phyloP scores from a whole-genome alignment of 2,797 vertebrate species.

The Morelia viridis region DNA sequence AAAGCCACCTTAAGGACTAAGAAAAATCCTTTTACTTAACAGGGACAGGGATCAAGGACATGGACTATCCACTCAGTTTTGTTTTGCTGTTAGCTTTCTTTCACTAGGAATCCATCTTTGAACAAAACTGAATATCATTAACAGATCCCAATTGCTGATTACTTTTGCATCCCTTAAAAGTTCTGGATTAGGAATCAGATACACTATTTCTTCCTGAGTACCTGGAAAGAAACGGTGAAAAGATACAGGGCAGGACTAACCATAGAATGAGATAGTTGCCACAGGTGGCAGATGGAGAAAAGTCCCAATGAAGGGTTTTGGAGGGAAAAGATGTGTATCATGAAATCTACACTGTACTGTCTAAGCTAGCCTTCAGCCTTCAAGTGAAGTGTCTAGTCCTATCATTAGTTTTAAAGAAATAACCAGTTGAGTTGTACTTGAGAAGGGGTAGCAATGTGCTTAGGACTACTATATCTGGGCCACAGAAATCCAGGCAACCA shows the following conservation, averaged over 20 bases:
- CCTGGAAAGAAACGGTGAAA: neutral
- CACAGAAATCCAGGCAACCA: neutral
- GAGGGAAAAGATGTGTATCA: neutral
- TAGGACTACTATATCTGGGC: neutral
- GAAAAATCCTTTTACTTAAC: neutral
- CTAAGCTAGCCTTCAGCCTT: neutral
- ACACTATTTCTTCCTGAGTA: neutral
- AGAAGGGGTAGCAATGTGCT: neutral
- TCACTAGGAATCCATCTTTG: neutral
- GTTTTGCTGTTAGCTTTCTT: neutral
- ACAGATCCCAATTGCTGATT: neutral
- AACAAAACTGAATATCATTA: neutral
- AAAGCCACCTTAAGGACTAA: neutral
- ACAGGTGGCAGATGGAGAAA: neutral
- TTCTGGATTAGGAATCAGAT: neutral
- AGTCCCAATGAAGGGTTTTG: neutral
- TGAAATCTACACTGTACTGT: neutral
- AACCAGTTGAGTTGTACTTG: neutral
- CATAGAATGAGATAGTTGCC: neutral
- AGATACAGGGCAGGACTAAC: neutral
- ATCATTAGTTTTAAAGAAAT: neutral
- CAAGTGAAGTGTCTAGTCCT: neutral
- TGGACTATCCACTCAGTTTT: neutral
- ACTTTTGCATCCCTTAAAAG: neutral
- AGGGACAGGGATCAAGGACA: neutral